phyloP scores from a whole-genome alignment of 2,797 vertebrate genomes.

The Chloroceryle amazona region DNA sequence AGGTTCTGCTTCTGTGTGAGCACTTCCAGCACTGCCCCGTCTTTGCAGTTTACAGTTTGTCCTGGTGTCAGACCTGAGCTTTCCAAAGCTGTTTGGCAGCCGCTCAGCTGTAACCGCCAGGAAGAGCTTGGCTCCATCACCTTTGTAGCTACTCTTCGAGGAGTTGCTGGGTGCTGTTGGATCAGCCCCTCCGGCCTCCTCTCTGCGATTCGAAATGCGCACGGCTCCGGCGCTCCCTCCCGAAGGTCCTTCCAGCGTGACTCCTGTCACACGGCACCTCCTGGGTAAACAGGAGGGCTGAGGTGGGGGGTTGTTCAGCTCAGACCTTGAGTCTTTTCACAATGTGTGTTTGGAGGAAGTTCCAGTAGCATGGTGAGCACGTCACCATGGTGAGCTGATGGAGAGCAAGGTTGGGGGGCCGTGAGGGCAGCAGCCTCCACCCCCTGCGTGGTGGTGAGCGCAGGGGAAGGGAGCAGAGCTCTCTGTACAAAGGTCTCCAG shows the following conservation, averaged over 20 bases:
- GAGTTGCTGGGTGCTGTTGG: not conserved
- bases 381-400: not conserved
- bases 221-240: not conserved
- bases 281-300: not conserved
- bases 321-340: not conserved
- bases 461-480: not conserved
- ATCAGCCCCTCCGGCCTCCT: not conserved
- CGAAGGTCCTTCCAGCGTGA: not conserved
- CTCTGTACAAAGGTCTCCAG: not conserved
- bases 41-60: not conserved
- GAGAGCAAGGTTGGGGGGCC: not conserved
- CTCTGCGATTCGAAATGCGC: accelerated
- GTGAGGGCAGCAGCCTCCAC: not conserved
- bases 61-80: not conserved
- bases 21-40: accelerated
- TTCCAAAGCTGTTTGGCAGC: not conserved
- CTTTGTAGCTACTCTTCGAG: not conserved
- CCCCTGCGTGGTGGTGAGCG: not conserved
- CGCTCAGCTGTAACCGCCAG: not conserved
- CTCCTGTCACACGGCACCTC: not conserved
- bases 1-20: not conserved
- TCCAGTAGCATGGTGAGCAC: not conserved
- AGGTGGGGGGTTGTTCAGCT: not conserved
- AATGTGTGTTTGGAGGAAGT: not conserved
- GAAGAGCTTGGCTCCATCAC: not conserved